Base-by-base conservation (phyloP, 1,140 invertebrate species). In the Helicorthomorpha holstii region DNA sequence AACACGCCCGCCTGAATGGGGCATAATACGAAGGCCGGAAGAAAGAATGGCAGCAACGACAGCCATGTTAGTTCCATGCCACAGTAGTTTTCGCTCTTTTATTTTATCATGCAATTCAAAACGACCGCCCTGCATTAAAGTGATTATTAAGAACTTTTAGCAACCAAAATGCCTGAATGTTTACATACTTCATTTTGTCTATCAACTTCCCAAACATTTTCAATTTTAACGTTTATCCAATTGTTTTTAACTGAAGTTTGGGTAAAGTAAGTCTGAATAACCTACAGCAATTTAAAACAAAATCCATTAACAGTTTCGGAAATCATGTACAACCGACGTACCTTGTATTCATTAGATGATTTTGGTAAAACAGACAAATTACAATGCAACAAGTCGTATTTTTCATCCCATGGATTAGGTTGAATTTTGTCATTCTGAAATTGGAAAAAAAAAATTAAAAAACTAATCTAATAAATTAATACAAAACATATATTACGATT, bases 1-100 rank as follows among this genome's bases (percentile, higher is more conserved):
- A 3, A 72, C 70, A 14, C 68, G 49, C 0, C 70, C 70, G 3
- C 70, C 70, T 58, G 67, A 69, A 59, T 72, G 70, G 4, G 71
- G 71, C 69, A 72, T 71, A 48, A 73, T 73, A 24, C 70, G 60
- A 2, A 73, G 59, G 7, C 71, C 71, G 50, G 62, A 63, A 49
- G 71, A 70, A 49, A 72, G 61, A 48, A 73, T 73, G 52, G 70
- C 71, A 3, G 67, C 68, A 25, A 73, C 69, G 2, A 72, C 70
- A 24, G 71, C 69, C n/a, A 73, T 66, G 58, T 64, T 69, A 16
- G 71, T 72, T 16, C 71, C 70, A 57, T 72, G 70, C 70, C 71
- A 73, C 21, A 73, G 56, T 23, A 73, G 57, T 54, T 71, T 71
- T 4, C 69, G 59, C 45, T 71, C 59, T 0, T 54, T 48, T 14